Base-by-base conservation (phyloP, 2,797 vertebrate species). In the Coregonus ussuriensis region DNA sequence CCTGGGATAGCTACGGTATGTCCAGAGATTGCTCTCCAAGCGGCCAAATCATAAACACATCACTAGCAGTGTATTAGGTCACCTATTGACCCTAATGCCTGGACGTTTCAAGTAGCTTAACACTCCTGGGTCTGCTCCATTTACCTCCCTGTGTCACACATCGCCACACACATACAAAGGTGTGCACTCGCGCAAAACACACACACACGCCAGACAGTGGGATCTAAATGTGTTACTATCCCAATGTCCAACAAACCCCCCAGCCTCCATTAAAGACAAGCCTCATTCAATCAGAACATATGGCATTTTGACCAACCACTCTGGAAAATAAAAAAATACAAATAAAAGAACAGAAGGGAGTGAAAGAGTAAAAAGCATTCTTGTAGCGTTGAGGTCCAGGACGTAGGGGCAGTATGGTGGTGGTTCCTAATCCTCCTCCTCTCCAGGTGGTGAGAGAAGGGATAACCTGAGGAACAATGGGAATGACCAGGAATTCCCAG, bases 261-360 rank as follows among this genome's bases (percentile, higher is more conserved):
- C 31, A 33, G 65, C 1, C 65, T 25, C 31, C 31, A 35, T 6
- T 41, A 41, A 41, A 16, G 31, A 67, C n/a, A 41, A 54, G 31
- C 65, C 31, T 33, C 29, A 35, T 31, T 35, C 14, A 62, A 6
- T 4, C 65, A 33, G 31, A 67, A 33, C 65, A 67, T 35, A 14
- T 29, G 63, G 62, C 15, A 33, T 89, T 89, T 72, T 72, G 31
- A 47, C 21, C 72, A 29, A 67, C 6, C 4, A 35, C 4, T 13
- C 6, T 15, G 15, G 15, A 9, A 18, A 4, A 14, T 25, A 13
- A n/a, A 37, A 16, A 41, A 41, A 41, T 0, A 47, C 47, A 21
- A 15, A 25, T 25, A 37, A 47, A 41, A 9, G 6, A 7, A 41
- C 37, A 41, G 37, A 41, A n/a, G 37, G 7, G 7, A 41, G 7